Evolutionary conservation across 2,113 vertebrate species (phyloP).

Genomic region (Calyptommatus sinebrachiatus): DNA sequence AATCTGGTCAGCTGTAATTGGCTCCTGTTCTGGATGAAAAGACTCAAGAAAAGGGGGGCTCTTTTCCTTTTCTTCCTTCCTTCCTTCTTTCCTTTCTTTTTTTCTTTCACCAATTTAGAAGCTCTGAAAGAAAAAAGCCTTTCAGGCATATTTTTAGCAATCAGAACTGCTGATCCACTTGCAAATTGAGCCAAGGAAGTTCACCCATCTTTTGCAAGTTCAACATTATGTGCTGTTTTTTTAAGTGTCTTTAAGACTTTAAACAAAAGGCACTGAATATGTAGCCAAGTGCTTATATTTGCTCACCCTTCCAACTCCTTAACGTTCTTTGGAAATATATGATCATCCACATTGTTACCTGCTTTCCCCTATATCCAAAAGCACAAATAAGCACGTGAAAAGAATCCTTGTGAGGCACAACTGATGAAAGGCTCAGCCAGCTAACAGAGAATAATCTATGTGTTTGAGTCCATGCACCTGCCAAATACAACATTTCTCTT

Average conservation of each 20-base stretch:
- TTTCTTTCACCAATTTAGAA: neutral
- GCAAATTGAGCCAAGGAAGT: neutral
- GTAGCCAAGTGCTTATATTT: neutral
- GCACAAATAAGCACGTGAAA: neutral
- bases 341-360: neutral
- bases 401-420: constrained; percentile 3
- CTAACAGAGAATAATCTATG: neutral
- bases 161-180: neutral
- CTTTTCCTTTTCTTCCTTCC: too few relatives aligned
- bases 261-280: neutral
- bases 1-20: too few relatives aligned
- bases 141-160: neutral
- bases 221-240: neutral
- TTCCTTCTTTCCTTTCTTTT: too few relatives aligned
- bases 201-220: neutral
- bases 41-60: too few relatives aligned
- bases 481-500: constrained; percentile 1
- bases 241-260: neutral
- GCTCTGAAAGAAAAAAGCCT: neutral
- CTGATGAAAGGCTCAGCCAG: neutral
- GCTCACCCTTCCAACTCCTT: neutral
- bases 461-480: neutral
- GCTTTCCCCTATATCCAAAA: neutral
- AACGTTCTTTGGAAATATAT: neutral
- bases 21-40: too few relatives aligned